Conservation (phyloP, 2,888 invertebrate genomes). For the Lamellibrachia columna region DNA sequence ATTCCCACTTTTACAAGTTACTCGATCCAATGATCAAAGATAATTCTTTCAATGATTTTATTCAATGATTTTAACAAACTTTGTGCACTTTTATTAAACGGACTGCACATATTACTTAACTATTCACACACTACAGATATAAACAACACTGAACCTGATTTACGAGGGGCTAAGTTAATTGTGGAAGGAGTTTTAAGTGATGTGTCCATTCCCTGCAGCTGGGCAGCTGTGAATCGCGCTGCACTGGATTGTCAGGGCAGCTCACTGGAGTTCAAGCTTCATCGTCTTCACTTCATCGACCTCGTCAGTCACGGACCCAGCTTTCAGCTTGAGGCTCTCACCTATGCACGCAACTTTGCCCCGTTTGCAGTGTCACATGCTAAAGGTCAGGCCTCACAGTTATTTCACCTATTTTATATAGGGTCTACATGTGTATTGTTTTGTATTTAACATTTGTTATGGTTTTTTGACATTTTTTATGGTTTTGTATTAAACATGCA, state of each 20-base stretch:
- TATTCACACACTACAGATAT: too few species aligned
- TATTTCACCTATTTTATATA: neutral
- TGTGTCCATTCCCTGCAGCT: conserved; percentile 65
- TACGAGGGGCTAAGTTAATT: too few species aligned
- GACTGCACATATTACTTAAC: too few species aligned
- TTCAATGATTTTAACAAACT: neutral
- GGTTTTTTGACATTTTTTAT: too few species aligned
- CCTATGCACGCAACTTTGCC: conserved; percentile 84
- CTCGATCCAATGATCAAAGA: too few species aligned
- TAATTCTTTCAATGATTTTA: too few species aligned
- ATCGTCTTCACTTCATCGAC: conserved; percentile 83
- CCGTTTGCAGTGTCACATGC: conserved; percentile 81
- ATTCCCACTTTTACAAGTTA: too few species aligned
- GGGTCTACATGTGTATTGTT: too few species aligned
- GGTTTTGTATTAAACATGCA: too few species aligned
- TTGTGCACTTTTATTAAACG: neutral
- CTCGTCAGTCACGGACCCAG: conserved; percentile 74
- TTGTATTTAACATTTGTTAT: too few species aligned
- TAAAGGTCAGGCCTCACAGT: conserved; percentile 70
- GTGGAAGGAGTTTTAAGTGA: too few species aligned
- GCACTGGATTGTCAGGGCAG: conserved; percentile 75
- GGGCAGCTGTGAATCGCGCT: conserved; percentile 82
- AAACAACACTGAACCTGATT: too few species aligned
- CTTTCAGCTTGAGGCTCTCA: conserved; percentile 84
- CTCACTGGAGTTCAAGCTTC: conserved; percentile 82